Percentiles rank a stretch among this genome's conserved stretches.
phyloP scores from a whole-genome alignment of 2,113 vertebrate species.

The Accipiter cooperii region DNA sequence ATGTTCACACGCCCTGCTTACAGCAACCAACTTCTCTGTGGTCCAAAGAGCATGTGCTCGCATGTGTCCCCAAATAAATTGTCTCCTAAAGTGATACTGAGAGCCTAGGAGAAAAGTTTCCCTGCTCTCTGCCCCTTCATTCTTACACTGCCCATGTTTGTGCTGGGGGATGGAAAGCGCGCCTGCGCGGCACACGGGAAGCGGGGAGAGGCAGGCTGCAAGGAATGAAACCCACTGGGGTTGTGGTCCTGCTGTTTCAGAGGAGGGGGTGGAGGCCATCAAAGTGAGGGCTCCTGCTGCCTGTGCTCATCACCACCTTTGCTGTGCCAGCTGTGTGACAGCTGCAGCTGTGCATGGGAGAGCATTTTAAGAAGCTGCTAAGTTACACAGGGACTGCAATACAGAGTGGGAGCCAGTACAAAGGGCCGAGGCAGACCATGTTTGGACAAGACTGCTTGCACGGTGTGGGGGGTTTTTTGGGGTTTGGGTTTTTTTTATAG shows the following conservation, averaged over 20 bases:
- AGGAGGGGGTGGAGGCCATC: background rate
- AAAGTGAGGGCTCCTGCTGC: background rate
- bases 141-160: background rate
- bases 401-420: background rate
- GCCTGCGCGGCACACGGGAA: accelerated
- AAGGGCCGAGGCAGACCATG: background rate
- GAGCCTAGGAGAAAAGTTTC: background rate
- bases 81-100: background rate
- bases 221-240: background rate
- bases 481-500: background rate
- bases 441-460: background rate
- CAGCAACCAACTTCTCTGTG: background rate
- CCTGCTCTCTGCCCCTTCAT: background rate
- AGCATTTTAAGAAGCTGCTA: background rate
- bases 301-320: background rate
- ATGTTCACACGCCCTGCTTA: background rate
- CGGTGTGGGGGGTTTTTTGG: background rate
- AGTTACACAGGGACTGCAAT: background rate
- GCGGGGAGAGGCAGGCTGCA: background rate
- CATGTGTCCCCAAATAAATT: background rate
- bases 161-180: background rate
- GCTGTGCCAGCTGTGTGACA: background rate
- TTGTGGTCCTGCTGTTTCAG: background rate
- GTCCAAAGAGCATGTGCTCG: background rate
- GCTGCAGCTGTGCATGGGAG: background rate